phyloP scores from a whole-genome alignment of 37 sponge, comb jelly and placozoan species.

The Sycon ciliatum region DNA sequence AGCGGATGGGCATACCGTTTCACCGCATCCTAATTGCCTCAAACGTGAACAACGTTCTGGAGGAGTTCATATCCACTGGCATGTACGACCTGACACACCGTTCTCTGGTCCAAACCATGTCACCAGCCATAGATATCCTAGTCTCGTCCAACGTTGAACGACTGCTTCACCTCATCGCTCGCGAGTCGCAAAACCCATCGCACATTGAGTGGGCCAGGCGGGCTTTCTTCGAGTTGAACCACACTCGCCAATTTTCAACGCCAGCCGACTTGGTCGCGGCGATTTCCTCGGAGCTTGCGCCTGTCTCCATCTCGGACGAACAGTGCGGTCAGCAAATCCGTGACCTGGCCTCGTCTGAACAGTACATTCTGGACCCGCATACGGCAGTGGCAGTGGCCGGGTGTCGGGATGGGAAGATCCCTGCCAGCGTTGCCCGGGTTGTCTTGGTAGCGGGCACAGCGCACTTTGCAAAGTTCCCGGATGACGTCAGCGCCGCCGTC shows the following conservation, averaged over 20 bases:
- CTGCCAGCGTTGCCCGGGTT: neutral
- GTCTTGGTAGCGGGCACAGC: neutral
- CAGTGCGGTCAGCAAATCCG: neutral
- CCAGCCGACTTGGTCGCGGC: neutral
- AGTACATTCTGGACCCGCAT: neutral
- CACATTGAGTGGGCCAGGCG: neutral
- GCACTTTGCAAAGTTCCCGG: neutral
- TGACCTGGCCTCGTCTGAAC: neutral
- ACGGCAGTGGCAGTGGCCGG: neutral
- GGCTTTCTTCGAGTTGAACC: neutral
- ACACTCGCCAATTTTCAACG: neutral
- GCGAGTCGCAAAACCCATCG: too few species aligned
- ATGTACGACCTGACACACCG: neutral
- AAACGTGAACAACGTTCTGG: neutral
- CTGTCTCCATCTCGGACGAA: neutral
- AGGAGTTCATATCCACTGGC: neutral
- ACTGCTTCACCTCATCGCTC: neutral
- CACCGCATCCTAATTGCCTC: neutral
- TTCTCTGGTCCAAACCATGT: neutral
- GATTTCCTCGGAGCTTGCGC: neutral
- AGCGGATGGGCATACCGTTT: neutral
- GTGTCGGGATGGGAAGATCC: too few species aligned
- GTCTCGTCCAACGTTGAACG: neutral
- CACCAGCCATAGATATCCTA: neutral
- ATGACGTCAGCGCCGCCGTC: neutral